Evolutionary conservation across 2,888 invertebrate species (phyloP).

Genomic region (Coleophora deauratella): DNA sequence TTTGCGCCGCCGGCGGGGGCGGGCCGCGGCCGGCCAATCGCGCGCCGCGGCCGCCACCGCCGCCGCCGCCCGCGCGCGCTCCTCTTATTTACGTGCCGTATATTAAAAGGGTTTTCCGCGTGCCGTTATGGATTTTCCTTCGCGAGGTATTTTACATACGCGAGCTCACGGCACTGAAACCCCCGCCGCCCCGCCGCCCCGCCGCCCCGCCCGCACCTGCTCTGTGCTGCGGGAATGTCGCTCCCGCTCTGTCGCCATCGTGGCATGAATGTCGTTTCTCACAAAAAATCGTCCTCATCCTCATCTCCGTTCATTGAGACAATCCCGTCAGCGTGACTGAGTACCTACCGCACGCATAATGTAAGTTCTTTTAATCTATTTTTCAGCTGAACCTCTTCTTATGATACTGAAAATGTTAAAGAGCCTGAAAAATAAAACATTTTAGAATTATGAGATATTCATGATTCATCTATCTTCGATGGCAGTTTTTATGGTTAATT

Average conservation of each 20-base stretch:
- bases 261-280: no score
- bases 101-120: slow-evolving; percentile 75
- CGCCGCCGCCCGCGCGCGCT: slow-evolving; percentile 29
- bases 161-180: slow-evolving; percentile 3
- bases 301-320: neutral
- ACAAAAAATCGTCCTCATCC: neutral
- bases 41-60: slow-evolving; percentile 23
- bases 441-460: no score
- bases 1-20: slow-evolving; percentile 37
- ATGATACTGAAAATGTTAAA: no score
- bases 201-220: slow-evolving; percentile 12
- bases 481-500: no score
- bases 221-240: neutral
- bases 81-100: slow-evolving; percentile 70
- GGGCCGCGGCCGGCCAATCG: slow-evolving; percentile 43
- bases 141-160: slow-evolving; percentile 58
- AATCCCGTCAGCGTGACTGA: neutral
- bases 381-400: no score
- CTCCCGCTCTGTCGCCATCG: neutral
- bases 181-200: slow-evolving; percentile 8
- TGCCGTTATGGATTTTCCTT: slow-evolving; percentile 70
- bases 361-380: no score
- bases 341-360: no score
- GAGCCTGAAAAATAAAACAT: no score
- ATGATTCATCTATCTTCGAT: no score